Evolutionary conservation across 2,888 invertebrate genomes (phyloP), one percentile per base, ranked within the genome.

Genomic region (Synanthedon vespiformis): DNA sequence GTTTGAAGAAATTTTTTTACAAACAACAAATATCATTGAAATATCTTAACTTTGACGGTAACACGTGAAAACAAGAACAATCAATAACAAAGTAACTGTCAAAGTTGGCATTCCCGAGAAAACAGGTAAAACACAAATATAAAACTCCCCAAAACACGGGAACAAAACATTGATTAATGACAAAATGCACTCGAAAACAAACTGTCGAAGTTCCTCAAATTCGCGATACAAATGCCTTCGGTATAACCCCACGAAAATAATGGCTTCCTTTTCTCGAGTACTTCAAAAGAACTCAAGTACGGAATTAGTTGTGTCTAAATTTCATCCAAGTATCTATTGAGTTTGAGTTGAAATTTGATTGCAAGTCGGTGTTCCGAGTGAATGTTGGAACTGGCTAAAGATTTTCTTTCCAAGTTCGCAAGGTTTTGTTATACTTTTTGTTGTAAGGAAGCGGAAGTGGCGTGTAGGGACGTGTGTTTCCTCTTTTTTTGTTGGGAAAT

Each of bases 141-240:
- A 82, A 80, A 79, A 79, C 73, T 67, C 63, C 62, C 34, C 44
- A 50, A 57, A 57, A 68, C 63, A 70, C 64, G 67, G 67, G 72
- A 85, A 87, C 86, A 86, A 85, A 86, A 84, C 84, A 82, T 80
- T 87, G 82, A 85, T 87, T 81, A 84, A 87, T 88, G 83, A 83
- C 71, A 64, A 84, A 87, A 87, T 88, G 88, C 88, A 88, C 88
- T 88, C 80, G 85, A 80, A 78, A 80, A 84, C 86, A 83, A 85
- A 87, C 86, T 86, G 86, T 86, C 86, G 86, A 87, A 86, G 80
- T 87, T 85, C 85, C 84, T 86, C 86, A 85, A 86, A 86, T 83
- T 76, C 83, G 68, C 81, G 68, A 84, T 85, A 87, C 86, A 86
- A 86, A 86, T 82, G 84, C 79, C 75, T 76, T 72, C 67, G 67